These are phyloP conservation scores for Luscinia luscinia DNA, from an alignment of 2,797 vertebrate species.

Conservation along the genomic window DNA sequence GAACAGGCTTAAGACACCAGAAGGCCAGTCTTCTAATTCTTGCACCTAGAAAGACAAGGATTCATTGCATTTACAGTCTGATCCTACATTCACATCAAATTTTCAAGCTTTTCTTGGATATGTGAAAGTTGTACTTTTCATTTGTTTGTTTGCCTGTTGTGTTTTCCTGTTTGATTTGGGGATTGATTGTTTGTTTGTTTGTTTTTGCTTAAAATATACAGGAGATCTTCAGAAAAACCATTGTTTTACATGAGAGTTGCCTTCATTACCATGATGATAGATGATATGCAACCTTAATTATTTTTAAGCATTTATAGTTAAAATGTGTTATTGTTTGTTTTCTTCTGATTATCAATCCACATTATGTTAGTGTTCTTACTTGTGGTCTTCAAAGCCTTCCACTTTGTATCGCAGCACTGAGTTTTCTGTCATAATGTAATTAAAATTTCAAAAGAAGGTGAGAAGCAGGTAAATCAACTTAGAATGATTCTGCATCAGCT, in stretches of 20 bases:
- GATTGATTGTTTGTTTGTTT: not conserved
- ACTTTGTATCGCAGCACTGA: not conserved
- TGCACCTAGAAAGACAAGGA: not conserved
- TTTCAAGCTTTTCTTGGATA: not conserved
- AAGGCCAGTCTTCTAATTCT: not conserved
- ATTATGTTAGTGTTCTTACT: not conserved
- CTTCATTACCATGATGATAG: not conserved
- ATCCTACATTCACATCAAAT: not conserved
- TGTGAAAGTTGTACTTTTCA: not conserved
- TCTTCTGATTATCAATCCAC: not conserved
- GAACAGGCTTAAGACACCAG: not conserved
- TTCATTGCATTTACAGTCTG: not conserved
- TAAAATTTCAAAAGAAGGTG: slow-evolving; percentile 44
- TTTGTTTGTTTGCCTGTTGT: not conserved
- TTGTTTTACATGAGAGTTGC: not conserved
- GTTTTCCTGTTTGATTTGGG: not conserved
- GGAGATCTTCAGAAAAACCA: not conserved
- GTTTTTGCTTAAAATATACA: not conserved
- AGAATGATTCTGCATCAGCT: not conserved
- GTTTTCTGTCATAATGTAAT: slow-evolving; percentile 13
- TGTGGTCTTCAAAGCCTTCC: not conserved
- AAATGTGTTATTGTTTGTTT: not conserved
- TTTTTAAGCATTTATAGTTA: not conserved
- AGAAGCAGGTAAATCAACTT: slow-evolving; percentile 46
- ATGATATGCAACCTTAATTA: not conserved